Percentiles rank a stretch among this genome's conserved stretches.
Conservation (phyloP, 2,888 invertebrate species). For the Spisula solida region DNA sequence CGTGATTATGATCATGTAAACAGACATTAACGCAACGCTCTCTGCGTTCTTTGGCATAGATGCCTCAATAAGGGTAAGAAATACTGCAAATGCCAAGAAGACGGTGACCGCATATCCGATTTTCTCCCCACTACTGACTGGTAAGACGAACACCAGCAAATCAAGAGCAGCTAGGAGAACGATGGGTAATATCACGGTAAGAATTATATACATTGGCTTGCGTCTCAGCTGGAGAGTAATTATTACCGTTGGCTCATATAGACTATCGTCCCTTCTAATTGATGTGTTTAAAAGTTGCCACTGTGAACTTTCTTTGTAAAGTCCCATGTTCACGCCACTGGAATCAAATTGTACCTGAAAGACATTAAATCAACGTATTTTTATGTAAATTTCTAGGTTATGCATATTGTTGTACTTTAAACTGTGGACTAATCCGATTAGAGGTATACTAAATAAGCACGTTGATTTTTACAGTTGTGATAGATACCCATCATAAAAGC, state of each 20-base stretch:
- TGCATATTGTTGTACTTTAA: too few species aligned
- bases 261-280: neutral
- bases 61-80: conserved; percentile 52
- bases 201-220: conserved; percentile 41
- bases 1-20: conserved; percentile 51
- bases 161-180: conserved; percentile 26
- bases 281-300: conserved; percentile 35
- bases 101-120: conserved; percentile 53
- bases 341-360: neutral
- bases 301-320: conserved; percentile 32
- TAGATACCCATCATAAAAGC: too few species aligned
- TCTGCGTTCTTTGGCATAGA: conserved; percentile 56
- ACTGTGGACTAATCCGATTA: too few species aligned
- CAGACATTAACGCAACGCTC: conserved; percentile 34
- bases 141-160: conserved; percentile 38
- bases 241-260: conserved; percentile 2
- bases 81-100: conserved; percentile 56
- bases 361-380: too few species aligned
- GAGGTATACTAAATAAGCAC: too few species aligned
- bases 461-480: too few species aligned
- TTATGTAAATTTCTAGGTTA: too few species aligned
- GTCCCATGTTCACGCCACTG: neutral
- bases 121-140: conserved; percentile 47
- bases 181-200: conserved; percentile 40
- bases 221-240: conserved; percentile 28